Conservation (phyloP, 2,888 invertebrate genomes). For the Belgica antarctica region DNA sequence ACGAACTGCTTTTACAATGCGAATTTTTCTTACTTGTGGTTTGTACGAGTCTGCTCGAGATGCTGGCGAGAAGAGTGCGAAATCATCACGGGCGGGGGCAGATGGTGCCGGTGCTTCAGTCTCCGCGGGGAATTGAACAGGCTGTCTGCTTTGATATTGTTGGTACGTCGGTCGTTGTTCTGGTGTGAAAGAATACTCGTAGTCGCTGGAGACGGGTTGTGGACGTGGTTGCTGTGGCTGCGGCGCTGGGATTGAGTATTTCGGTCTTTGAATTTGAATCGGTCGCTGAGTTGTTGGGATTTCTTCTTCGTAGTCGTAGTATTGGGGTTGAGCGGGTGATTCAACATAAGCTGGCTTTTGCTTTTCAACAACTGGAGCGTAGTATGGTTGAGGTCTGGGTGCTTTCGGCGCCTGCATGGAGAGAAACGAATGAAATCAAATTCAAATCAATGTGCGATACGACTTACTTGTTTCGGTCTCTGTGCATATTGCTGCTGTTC, state of each 20-base stretch:
- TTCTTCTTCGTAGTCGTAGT: slow-evolving; percentile 51
- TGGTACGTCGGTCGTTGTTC: slow-evolving; percentile 1
- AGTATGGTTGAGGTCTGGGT: not conserved
- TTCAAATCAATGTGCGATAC: not conserved
- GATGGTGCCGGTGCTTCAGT: not conserved
- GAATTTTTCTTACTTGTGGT: slow-evolving; percentile 31
- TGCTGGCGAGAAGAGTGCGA: slow-evolving; percentile 11
- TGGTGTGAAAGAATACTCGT: not conserved
- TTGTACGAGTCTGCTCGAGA: slow-evolving; percentile 22
- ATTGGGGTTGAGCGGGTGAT: slow-evolving; percentile 43
- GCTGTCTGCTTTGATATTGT: slow-evolving; percentile 26
- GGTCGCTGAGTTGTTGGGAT: slow-evolving; percentile 39
- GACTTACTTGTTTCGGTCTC: slow-evolving; percentile 35
- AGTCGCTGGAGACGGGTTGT: slow-evolving; percentile 44
- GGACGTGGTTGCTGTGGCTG: slow-evolving; percentile 50
- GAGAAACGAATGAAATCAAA: not conserved
- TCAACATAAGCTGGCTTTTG: not conserved
- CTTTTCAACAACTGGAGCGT: slow-evolving; percentile 1
- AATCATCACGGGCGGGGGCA: not conserved
- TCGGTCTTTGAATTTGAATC: slow-evolving; percentile 47
- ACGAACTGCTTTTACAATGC: not conserved
- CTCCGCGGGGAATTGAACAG: slow-evolving; percentile 26
- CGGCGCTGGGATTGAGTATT: slow-evolving; percentile 49
- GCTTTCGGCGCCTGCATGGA: slow-evolving; percentile 2
- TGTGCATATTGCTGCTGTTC: slow-evolving; percentile 46